Conservation (phyloP, 64 coral and sea anemone genomes). For the Stichodactyla helianthus region DNA sequence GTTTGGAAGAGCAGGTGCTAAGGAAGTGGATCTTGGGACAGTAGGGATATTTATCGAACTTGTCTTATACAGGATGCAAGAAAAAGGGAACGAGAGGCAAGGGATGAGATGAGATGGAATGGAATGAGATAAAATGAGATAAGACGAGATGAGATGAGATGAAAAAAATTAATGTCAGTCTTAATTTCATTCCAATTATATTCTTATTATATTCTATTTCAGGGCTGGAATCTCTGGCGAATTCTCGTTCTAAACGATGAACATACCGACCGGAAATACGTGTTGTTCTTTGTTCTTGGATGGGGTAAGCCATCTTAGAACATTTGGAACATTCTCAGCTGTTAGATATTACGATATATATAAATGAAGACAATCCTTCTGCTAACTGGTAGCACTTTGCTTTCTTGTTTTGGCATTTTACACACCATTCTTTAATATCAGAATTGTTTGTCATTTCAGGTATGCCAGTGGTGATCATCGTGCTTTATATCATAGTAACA, state of each 20-base stretch:
- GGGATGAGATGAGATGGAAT: too few species aligned
- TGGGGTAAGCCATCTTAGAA: constrained; percentile 55
- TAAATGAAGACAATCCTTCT: too few species aligned
- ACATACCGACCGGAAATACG: constrained; percentile 84
- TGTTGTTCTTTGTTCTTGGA: constrained; percentile 91
- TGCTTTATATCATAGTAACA: constrained; percentile 82
- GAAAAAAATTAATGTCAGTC: too few species aligned
- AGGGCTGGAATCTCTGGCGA: constrained; percentile 97
- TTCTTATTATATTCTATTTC: not conserved
- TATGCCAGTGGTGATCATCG: constrained; percentile 77
- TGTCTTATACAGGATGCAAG: too few species aligned
- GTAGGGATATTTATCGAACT: too few species aligned
- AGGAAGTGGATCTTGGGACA: too few species aligned
- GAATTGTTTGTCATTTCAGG: constrained; percentile 21
- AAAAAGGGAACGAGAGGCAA: too few species aligned
- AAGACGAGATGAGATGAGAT: too few species aligned
- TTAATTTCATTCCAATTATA: not conserved
- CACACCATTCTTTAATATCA: not conserved
- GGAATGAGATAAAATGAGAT: too few species aligned
- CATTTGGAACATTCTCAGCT: not conserved
- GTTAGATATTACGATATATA: not conserved
- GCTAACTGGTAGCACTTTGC: too few species aligned
- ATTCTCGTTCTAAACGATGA: constrained; percentile 94
- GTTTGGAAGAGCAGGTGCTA: too few species aligned
- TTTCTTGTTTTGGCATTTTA: too few species aligned